These are phyloP conservation scores for Drosophila tani DNA, from an alignment of 1,140 invertebrate species.

Conservation along the genomic window DNA sequence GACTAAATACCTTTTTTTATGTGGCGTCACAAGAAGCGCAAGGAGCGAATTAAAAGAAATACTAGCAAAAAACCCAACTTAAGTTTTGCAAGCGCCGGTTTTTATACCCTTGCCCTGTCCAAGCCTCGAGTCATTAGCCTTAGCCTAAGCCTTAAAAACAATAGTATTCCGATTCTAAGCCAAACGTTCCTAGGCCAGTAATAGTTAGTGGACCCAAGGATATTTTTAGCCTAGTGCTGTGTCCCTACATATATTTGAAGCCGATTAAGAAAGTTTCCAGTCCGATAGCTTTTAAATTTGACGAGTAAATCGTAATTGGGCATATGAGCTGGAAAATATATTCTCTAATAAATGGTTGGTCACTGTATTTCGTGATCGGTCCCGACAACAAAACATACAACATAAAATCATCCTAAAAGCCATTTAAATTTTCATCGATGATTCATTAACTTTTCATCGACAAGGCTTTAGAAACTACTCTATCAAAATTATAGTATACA, in stretches of 20 bases:
- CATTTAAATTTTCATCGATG: not conserved
- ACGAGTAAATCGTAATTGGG: not conserved
- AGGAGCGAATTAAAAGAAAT: constrained; percentile 6
- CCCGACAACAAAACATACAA: not conserved
- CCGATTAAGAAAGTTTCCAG: not conserved
- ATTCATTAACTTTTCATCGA: no score
- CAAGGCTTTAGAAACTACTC: no score
- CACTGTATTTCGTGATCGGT: not conserved
- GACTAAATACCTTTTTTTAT: constrained; percentile 31
- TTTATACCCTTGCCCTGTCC: constrained; percentile 6
- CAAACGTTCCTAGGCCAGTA: not conserved
- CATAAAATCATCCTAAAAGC: not conserved
- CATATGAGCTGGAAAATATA: not conserved
- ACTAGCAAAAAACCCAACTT: constrained; percentile 4
- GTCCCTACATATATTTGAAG: not conserved
- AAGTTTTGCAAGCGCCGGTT: not conserved
- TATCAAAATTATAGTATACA: not conserved
- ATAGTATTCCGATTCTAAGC: not conserved
- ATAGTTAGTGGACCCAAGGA: not conserved
- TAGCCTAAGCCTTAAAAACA: constrained; percentile 1
- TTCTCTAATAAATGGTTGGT: not conserved
- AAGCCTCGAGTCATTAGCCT: not conserved
- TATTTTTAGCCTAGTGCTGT: not conserved
- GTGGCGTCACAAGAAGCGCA: constrained; percentile 47
- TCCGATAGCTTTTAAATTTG: not conserved